Base-by-base conservation (phyloP, 1,140 invertebrate species). In the Sinella curviseta region DNA sequence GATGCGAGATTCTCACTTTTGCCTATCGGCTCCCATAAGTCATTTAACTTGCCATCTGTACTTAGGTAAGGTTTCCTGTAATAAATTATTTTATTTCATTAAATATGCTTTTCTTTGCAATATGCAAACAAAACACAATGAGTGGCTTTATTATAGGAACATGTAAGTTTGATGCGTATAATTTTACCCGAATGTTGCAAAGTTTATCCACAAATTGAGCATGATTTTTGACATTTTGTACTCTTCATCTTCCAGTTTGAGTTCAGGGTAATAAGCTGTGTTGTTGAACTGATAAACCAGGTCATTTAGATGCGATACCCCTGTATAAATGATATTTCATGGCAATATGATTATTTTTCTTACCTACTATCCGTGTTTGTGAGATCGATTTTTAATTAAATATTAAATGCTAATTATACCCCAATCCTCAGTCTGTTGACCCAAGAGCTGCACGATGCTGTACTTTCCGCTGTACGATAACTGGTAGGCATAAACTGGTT, bases 361-460 rank as follows among this genome's bases (percentile, higher is more conserved):
- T 34, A 74, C 3, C 16, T 74, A 20, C 20, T 14, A n/a, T 33
- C 14, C 31, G 26, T 70, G 14, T 70, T 28, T 17, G 26, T 70
- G 26, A 70, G 14, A 60, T 33, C 57, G 65, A 28, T 26, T 20
- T 34, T 34, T 34, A 1, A 55, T n/a, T n/a, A n/a, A n/a, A n/a
- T n/a, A n/a, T n/a, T n/a, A n/a, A n/a, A n/a, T 70, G 30, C 57
- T 14, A 60, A 60, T 70, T 67, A n/a, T n/a, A 83, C 82, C 82
- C 81, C 81, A 83, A 67, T 83, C 83, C 65, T 82, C 28, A n/a
- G 83, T 30, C 2, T 82, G 81, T 70, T 82, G 83, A 36, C 81
- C 81, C 2, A 83, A 24, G 1, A 81, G 33, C 60, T 83, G 79
- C 28, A 83, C 79, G 8, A 81, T 57, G 34, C 83, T 78, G 39